phyloP scores from a whole-genome alignment of 2,888 invertebrate species.

The Antheraea assamensis region DNA sequence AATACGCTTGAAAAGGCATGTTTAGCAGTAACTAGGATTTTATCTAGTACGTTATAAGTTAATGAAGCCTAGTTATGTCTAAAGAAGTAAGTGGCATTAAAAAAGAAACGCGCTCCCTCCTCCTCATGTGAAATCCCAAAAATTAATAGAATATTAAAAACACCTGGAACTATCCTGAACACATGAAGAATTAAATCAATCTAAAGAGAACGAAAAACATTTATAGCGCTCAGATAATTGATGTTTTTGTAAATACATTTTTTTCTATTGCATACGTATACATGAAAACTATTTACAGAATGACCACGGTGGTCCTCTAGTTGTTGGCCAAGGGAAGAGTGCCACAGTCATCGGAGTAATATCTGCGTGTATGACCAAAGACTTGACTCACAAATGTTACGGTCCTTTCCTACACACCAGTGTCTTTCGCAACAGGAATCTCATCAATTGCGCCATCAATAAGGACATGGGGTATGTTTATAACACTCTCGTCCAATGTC shows the following conservation, averaged over 20 bases:
- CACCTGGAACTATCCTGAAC: too few relatives aligned
- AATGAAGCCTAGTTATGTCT: not conserved
- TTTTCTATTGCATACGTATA: not conserved
- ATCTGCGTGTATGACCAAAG: constrained; percentile 59
- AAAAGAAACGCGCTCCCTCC: not conserved
- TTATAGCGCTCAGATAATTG: too few relatives aligned
- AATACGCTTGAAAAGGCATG: not conserved
- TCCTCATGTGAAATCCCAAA: too few relatives aligned
- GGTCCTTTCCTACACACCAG: constrained; percentile 72
- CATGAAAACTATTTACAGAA: constrained; percentile 59
- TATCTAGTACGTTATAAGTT: not conserved
- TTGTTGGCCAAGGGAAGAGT: constrained; percentile 59
- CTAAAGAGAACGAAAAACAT: too few relatives aligned
- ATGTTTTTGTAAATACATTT: too few relatives aligned
- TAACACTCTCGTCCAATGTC: not conserved
- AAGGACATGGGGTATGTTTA: constrained; percentile 55
- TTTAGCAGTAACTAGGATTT: not conserved
- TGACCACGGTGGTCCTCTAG: constrained; percentile 71
- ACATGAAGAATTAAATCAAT: too few relatives aligned
- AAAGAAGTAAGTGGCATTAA: not conserved
- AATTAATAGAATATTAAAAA: too few relatives aligned
- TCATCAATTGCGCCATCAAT: constrained; percentile 65
- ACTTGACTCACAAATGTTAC: constrained; percentile 54
- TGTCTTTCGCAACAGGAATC: constrained; percentile 55
- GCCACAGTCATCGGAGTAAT: constrained; percentile 63